Conservation (phyloP, 2,888 invertebrate species). For the Leptinotarsa haldemani region DNA sequence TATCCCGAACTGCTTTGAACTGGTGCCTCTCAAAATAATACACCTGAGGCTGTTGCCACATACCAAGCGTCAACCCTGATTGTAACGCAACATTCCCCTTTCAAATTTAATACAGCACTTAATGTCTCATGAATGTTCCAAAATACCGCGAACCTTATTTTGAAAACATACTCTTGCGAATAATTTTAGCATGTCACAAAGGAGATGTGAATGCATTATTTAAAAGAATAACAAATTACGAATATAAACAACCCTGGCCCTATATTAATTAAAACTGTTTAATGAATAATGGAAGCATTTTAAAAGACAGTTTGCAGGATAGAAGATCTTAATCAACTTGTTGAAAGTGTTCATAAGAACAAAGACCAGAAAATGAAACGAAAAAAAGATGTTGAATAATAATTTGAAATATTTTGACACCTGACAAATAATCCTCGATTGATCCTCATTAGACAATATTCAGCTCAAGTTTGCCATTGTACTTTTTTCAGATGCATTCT, state of each 20-base stretch:
- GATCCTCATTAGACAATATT: no score
- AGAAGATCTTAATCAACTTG: no score
- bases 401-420: no score
- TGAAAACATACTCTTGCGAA: not conserved
- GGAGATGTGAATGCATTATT: not conserved
- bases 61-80: not conserved
- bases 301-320: no score
- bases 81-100: not conserved
- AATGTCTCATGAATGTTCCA: constrained; percentile 1
- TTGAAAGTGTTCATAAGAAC: no score
- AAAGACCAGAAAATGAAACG: no score
- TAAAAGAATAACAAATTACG: not conserved
- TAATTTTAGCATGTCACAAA: not conserved
- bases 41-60: not conserved
- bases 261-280: not conserved
- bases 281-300: no score
- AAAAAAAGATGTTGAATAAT: no score
- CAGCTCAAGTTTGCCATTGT: no score
- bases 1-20: not conserved
- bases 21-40: not conserved
- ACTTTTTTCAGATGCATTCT: no score
- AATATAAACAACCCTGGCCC: not conserved
- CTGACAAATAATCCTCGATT: no score
- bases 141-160: not conserved
- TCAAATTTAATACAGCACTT: constrained; percentile 1